Evolutionary conservation across 2,797 vertebrate species (phyloP).

Genomic region (Mormyrops attenuatus): DNA sequence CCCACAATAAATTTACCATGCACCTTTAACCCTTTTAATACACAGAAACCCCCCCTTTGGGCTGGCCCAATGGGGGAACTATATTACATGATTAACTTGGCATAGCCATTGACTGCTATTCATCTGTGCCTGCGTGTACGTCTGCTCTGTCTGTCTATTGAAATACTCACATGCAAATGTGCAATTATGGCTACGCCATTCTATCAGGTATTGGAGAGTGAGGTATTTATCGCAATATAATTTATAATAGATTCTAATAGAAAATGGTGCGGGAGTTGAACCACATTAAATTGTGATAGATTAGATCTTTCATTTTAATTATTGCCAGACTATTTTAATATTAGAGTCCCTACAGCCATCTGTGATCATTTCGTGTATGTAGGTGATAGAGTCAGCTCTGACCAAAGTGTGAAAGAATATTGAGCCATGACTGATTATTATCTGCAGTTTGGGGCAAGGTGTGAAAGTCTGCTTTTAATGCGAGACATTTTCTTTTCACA

Average conservation of each 20-base stretch:
- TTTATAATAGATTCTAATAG: slow-evolving; percentile 24
- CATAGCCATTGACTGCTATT: slow-evolving; percentile 65
- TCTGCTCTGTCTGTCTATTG: neutral
- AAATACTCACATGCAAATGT: slow-evolving; percentile 5
- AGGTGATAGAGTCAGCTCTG: slow-evolving; percentile 31
- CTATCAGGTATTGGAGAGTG: slow-evolving; percentile 18
- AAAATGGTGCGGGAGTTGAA: slow-evolving; percentile 31
- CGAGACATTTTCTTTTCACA: slow-evolving; percentile 46
- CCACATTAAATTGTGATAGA: slow-evolving; percentile 50
- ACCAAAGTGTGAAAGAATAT: slow-evolving; percentile 46
- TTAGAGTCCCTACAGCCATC: slow-evolving; percentile 34
- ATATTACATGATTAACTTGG: slow-evolving; percentile 73
- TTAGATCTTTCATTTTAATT: slow-evolving; percentile 63
- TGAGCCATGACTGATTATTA: slow-evolving; percentile 60
- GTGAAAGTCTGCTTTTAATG: slow-evolving; percentile 45
- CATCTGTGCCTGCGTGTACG: neutral
- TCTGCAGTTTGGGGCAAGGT: slow-evolving; percentile 50
- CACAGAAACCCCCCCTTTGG: slow-evolving; percentile 74
- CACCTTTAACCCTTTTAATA: slow-evolving; percentile 99
- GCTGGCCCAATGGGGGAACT: slow-evolving; percentile 61
- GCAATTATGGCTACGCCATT: neutral
- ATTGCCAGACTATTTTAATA: slow-evolving; percentile 52
- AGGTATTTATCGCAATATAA: slow-evolving; percentile 17
- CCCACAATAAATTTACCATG: slow-evolving; percentile 88
- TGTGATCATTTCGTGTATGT: slow-evolving; percentile 22